A percentile compares a stretch with the other conserved stretches of the same genome.
Conservation (phyloP, 2,888 invertebrate species). For the Drosophila phalerata region DNA sequence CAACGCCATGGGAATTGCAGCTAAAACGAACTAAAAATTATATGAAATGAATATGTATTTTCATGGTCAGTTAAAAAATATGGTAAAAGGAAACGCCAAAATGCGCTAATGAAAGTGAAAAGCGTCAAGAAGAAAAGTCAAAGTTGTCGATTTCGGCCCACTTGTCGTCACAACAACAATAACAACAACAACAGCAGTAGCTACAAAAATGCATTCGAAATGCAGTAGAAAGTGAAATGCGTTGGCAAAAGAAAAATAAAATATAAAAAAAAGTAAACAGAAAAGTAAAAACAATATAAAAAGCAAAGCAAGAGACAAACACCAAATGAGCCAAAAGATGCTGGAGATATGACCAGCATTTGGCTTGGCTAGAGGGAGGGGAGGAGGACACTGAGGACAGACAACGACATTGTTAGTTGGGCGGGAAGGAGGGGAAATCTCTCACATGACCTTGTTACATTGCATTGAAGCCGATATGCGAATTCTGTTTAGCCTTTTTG, state of each 20-base stretch:
- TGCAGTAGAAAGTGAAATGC: conserved; percentile 81
- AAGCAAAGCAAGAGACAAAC: conserved; percentile 50
- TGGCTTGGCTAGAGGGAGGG: neutral
- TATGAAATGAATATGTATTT: conserved; percentile 39
- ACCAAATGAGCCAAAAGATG: conserved; percentile 68
- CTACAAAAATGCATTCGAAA: conserved; percentile 69
- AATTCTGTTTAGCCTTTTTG: conserved; percentile 58
- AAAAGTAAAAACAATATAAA: conserved; percentile 35
- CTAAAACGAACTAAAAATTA: neutral
- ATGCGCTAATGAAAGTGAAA: conserved; percentile 67
- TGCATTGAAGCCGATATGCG: conserved; percentile 60
- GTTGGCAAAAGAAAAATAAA: conserved; percentile 55
- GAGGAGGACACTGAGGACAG: neutral
- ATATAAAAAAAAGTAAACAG: conserved; percentile 1
- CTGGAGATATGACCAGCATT: conserved; percentile 52
- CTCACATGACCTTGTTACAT: conserved; percentile 76
- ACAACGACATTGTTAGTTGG: conserved; percentile 53
- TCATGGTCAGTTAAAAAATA: conserved; percentile 48
- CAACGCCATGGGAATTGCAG: conserved; percentile 33
- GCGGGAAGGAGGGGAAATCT: conserved; percentile 19
- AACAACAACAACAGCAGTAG: conserved; percentile 16
- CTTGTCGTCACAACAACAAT: conserved; percentile 46
- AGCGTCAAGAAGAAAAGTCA: conserved; percentile 58
- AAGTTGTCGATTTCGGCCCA: conserved; percentile 59
- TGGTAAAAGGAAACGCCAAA: conserved; percentile 57